A percentile compares a stretch with the other conserved stretches of the same genome.
Evolutionary conservation across 2,888 invertebrate species (phyloP).

Genomic region (Aporophyla lueneburgensis): DNA sequence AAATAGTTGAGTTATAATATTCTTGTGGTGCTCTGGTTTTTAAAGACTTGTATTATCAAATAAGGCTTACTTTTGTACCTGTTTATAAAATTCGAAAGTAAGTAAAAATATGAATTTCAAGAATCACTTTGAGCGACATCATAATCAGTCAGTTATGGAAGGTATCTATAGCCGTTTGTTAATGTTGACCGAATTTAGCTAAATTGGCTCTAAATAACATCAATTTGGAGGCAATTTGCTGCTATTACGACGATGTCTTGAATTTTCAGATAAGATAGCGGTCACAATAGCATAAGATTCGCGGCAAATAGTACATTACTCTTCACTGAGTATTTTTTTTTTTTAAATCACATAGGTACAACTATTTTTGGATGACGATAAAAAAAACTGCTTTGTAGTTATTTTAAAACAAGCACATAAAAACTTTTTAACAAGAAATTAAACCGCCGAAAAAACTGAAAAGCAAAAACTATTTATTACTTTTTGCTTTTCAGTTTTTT

Average conservation of each 20-base stretch:
- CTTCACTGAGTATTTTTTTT: neutral
- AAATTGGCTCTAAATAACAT: constrained; percentile 71
- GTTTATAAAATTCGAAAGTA: no score
- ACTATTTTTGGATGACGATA: neutral
- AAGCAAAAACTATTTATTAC: no score
- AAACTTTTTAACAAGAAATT: no score
- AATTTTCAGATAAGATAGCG: constrained; percentile 68
- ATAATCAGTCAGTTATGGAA: constrained; percentile 19
- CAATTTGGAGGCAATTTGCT: constrained; percentile 78
- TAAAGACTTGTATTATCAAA: neutral
- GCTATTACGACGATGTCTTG: constrained; percentile 75
- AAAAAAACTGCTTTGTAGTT: no score
- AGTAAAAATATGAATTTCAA: neutral
- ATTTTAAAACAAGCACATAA: no score
- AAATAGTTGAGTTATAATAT: no score
- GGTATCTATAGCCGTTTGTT: constrained; percentile 8
- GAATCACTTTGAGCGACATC: neutral
- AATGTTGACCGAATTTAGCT: constrained; percentile 38
- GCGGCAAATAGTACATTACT: neutral
- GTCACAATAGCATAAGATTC: neutral
- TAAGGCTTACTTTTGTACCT: neutral
- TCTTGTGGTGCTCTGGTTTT: neutral
- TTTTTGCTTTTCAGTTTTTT: no score
- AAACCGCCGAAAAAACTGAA: no score
- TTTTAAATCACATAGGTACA: neutral